A percentile compares a stretch with the other conserved stretches of the same genome.
Conservation (phyloP, 1,140 invertebrate genomes). For the Glossosoma conforme region DNA sequence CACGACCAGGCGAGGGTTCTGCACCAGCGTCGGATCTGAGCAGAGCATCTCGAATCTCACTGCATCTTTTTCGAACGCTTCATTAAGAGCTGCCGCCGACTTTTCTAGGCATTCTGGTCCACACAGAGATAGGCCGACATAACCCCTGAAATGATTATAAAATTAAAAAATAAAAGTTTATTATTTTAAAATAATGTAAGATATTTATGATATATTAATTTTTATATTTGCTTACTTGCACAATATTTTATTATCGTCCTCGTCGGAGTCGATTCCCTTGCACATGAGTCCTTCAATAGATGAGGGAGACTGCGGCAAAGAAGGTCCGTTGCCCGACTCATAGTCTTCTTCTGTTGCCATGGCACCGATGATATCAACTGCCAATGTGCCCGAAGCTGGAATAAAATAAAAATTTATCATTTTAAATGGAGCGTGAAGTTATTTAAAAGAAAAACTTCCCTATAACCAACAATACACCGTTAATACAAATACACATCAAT, state of each 20-base stretch:
- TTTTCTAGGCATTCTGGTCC: constrained; percentile 21
- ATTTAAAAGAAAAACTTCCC: too few relatives aligned
- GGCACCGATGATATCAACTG: constrained; percentile 20
- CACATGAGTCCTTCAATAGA: constrained; percentile 75
- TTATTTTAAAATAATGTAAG: background rate
- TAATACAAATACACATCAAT: too few relatives aligned
- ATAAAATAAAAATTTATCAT: background rate
- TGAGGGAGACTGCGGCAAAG: constrained; percentile 88
- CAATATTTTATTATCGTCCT: constrained; percentile 66
- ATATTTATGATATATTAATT: background rate
- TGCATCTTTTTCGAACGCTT: constrained; percentile 69
- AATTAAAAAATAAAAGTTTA: background rate
- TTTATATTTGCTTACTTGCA: constrained; percentile 47
- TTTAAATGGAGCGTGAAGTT: too few relatives aligned
- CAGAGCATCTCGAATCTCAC: constrained; percentile 81
- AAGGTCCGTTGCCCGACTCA: constrained; percentile 92
- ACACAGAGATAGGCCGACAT: constrained; percentile 28
- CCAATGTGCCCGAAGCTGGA: constrained; percentile 19
- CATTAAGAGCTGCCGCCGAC: constrained; percentile 32
- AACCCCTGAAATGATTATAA: constrained; percentile 19
- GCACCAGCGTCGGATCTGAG: constrained; percentile 71
- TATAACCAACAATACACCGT: too few relatives aligned
- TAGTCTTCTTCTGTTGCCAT: constrained; percentile 78
- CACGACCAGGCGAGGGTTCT: constrained; percentile 82
- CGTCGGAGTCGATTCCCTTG: constrained; percentile 74